Base-by-base conservation (phyloP, 92 coral and sea anemone species). In the Zoanthus sansibaricus region DNA sequence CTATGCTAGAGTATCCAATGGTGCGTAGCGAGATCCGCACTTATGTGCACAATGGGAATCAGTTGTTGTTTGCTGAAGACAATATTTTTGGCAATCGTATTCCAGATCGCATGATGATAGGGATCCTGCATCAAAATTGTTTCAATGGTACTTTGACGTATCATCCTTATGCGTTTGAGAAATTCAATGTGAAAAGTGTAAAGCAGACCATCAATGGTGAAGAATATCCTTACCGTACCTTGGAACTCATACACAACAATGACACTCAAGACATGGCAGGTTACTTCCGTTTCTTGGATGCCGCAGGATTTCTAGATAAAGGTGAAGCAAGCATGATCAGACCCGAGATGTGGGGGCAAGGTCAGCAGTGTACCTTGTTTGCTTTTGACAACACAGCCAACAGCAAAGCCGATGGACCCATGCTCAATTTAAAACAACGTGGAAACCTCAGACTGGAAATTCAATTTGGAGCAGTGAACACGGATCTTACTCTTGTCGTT, bases 371-470 rank as follows among this genome's bases (percentile, higher is more conserved):
- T 20, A 76, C 82, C 17, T 8, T 76, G 4, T 76, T 52, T 11
- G 46, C 9, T 12, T 76, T 62, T 62, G 51, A 76, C 6, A 76
- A 76, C 59, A 76, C 82, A 54, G 82, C 82, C 68, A 76, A 54
- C 20, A 48, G 68, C 1, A 30, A 15, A 2, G 68, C 68, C 17
- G 68, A 76, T 58, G 82, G 82, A 1, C 82, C 82, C n/a, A 18
- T 52, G 20, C n/a, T 76, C 7, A 76, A 76, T 21, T 69, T n/a
- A 7, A 76, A 54, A 76, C 67, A 76, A 21, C 20, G 16, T 16
- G 82, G 82, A 7, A 8, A 3, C 7, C 1, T 32, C 6, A 68
- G 82, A 20, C 68, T 76, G 44, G 32, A 4, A 7, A 20, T 76
- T 11, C 2, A 30, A 9, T 14, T 76, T 8, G 66, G 45, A 1